Evolutionary conservation across 2,888 invertebrate species (phyloP).

Genomic region (Bursaphelenchus okinawaensis): DNA sequence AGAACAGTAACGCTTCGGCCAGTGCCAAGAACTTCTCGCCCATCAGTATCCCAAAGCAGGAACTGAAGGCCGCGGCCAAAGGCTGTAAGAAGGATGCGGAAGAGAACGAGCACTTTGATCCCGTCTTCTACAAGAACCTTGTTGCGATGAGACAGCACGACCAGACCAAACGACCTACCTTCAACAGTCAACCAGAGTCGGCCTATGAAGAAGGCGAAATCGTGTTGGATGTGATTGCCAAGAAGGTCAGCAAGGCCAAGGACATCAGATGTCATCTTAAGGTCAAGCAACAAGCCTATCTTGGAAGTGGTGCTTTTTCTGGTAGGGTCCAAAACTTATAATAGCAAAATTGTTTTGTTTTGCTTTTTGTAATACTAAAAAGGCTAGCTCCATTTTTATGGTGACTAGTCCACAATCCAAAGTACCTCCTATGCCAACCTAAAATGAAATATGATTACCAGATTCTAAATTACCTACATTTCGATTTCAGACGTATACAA

Average conservation of each 20-base stretch:
- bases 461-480: too few relatives aligned
- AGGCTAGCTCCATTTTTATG: too few relatives aligned
- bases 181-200: neutral
- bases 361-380: neutral
- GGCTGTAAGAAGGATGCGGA: constrained; percentile 12
- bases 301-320: constrained; percentile 20
- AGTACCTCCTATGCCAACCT: too few relatives aligned
- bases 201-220: constrained; percentile 4
- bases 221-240: constrained; percentile 12
- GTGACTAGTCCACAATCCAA: too few relatives aligned
- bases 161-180: constrained; percentile 9
- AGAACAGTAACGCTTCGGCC: too few relatives aligned
- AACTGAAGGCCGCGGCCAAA: constrained; percentile 15
- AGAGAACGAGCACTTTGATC: constrained; percentile 21
- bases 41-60: constrained; percentile 11
- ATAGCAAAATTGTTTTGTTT: neutral
- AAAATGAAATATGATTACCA: too few relatives aligned
- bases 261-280: constrained; percentile 13
- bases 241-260: constrained; percentile 2
- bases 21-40: constrained; percentile 9
- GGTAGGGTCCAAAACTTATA: neutral
- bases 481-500: constrained; percentile 19
- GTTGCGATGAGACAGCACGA: constrained; percentile 22
- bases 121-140: constrained; percentile 19
- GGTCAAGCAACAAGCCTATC: constrained; percentile 13